Evolutionary conservation across 64 coral and sea anemone species (phyloP), one percentile per base, ranked within the genome.

Genomic region (Dendronephthya gigantea): DNA sequence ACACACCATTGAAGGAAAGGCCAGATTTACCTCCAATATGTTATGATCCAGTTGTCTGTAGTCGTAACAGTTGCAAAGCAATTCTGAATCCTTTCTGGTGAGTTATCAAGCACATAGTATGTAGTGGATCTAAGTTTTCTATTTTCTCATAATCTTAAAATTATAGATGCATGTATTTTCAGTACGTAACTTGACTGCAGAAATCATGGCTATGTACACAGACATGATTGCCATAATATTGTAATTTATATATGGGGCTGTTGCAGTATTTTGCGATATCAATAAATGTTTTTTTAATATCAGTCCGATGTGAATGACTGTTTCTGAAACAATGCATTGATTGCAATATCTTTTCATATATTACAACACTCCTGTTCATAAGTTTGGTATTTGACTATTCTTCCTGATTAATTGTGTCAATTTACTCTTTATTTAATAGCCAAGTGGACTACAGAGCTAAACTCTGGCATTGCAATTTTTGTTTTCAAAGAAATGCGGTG

Each of bases 381-480:
- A n/a, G n/a, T n/a, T n/a, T n/a, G n/a, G n/a, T n/a, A n/a, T n/a
- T n/a, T n/a, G n/a, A n/a, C n/a, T n/a, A n/a, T n/a, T n/a, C n/a
- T n/a, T n/a, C n/a, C n/a, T n/a, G n/a, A n/a, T 40, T 56, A 28
- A 13, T 47, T n/a, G 1, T 58, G 35, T 22, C 56, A 23, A 40
- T 86, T 83, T 85, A 51, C 41, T 45, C 23, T 35, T 16, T 52
- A 65, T 16, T 66, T 34, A 22, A 17, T 74, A 98, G 95, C 79
- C 95, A 98, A 93, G 95, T 98, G 49, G 95, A 98, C 49, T 98
- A 98, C 56, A 88, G 95, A 93, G 93, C 95, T 14, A 98, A 98
- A 93, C 89, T 98, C 0, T 98, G 95, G 95, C 95, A 98, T 25
- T 98, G 95, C 84, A 98, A 98, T 87, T 98, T 98, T 70, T 98